Evolutionary conservation across 1,140 invertebrate species (phyloP).

Genomic region (Drosophila takahashii): DNA sequence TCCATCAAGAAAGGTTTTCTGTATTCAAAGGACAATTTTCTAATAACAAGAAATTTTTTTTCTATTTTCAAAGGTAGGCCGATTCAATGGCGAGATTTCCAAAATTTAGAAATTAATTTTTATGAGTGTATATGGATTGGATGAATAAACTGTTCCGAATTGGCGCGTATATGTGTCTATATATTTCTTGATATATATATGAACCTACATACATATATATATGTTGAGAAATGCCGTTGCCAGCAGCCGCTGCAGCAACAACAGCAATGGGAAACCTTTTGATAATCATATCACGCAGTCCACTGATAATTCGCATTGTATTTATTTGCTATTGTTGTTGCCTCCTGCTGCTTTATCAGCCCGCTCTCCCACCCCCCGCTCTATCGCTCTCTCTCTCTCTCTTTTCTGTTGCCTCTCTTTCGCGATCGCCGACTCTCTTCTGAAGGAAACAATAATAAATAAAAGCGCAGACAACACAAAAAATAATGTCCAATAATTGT

Average conservation of each 20-base stretch:
- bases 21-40: too few relatives aligned
- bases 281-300: slow-evolving; percentile 81
- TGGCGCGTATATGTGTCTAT: slow-evolving; percentile 15
- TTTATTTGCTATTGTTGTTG: slow-evolving; percentile 56
- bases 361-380: too few relatives aligned
- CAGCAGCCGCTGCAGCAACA: slow-evolving; percentile 57
- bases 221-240: slow-evolving; percentile 63
- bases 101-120: too few relatives aligned
- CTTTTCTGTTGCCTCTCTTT: slow-evolving; percentile 17
- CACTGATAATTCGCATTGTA: slow-evolving; percentile 81
- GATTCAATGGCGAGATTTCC: too few relatives aligned
- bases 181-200: slow-evolving; percentile 2
- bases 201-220: slow-evolving; percentile 20
- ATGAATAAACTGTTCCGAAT: slow-evolving; percentile 51
- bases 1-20: too few relatives aligned
- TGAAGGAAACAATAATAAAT: slow-evolving; percentile 12
- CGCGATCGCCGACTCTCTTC: slow-evolving; percentile 15
- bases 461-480: slow-evolving; percentile 14
- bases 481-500: slow-evolving; percentile 29
- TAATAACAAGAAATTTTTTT: too few relatives aligned
- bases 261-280: slow-evolving; percentile 63
- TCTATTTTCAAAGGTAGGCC: too few relatives aligned
- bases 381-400: slow-evolving; percentile 1
- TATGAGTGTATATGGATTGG: slow-evolving; percentile 43
- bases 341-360: slow-evolving; percentile 62